These are phyloP conservation scores for Pocillopora damicornis DNA, from an alignment of 64 coral and sea anemone genomes.

Conservation along the genomic window DNA sequence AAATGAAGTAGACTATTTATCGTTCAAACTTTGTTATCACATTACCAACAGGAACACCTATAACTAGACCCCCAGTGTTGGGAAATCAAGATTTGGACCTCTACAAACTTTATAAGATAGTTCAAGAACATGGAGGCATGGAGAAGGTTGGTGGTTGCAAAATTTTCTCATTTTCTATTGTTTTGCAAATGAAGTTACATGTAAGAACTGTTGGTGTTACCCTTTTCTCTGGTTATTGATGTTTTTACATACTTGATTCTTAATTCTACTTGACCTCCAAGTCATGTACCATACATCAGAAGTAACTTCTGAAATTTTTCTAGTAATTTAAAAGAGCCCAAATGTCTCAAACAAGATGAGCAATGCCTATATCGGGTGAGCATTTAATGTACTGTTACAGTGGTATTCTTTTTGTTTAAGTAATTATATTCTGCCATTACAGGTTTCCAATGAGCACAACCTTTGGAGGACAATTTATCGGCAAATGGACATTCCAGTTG, in stretches of 20 bases:
- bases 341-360: too few relatives aligned
- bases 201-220: neutral
- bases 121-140: slow-evolving; percentile 89
- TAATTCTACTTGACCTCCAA: too few relatives aligned
- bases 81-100: slow-evolving; percentile 97
- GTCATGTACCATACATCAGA: too few relatives aligned
- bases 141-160: slow-evolving; percentile 59
- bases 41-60: slow-evolving; percentile 73
- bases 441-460: slow-evolving; percentile 46
- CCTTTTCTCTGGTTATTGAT: neutral
- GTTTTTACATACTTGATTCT: too few relatives aligned
- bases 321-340: too few relatives aligned
- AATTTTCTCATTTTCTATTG: neutral
- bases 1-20: neutral
- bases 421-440: neutral
- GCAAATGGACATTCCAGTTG: slow-evolving; percentile 75
- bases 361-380: too few relatives aligned
- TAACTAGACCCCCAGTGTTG: slow-evolving; percentile 77
- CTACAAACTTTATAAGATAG: slow-evolving; percentile 85
- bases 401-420: neutral
- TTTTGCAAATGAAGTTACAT: neutral
- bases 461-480: slow-evolving; percentile 83
- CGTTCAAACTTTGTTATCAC: neutral
- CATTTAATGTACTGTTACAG: too few relatives aligned
- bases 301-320: too few relatives aligned